phyloP scores from a whole-genome alignment of 2,113 vertebrate genomes.

The Crotalus tigris region DNA sequence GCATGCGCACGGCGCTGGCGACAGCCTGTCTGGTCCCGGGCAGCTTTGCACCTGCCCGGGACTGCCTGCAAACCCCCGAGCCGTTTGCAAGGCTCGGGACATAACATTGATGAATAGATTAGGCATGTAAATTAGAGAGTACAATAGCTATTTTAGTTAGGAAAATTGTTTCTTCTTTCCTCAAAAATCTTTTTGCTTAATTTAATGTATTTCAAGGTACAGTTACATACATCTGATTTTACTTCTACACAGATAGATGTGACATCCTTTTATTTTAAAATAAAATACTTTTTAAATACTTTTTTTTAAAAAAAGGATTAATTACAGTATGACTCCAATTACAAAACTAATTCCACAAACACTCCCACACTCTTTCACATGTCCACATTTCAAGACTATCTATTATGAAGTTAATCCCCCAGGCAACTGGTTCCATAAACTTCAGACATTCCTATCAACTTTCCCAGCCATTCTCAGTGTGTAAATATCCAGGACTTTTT shows the following conservation, averaged over 20 bases:
- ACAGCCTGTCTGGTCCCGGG: no score
- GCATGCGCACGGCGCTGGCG: no score
- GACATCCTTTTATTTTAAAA: neutral
- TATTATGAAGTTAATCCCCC: neutral
- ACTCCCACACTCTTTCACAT: rapidly evolving
- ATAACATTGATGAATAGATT: neutral
- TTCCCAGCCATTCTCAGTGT: neutral
- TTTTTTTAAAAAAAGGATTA: neutral
- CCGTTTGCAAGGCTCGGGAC: no score
- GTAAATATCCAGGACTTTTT: neutral
- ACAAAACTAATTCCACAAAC: neutral
- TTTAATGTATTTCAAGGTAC: neutral
- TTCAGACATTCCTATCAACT: neutral
- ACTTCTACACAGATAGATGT: neutral
- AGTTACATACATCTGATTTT: neutral
- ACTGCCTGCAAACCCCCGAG: no score
- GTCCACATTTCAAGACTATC: neutral
- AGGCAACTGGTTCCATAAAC: neutral
- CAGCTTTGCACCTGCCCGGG: no score
- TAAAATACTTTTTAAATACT: neutral
- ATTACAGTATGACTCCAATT: neutral
- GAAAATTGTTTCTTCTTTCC: neutral
- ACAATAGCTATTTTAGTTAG: neutral
- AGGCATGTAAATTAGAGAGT: neutral
- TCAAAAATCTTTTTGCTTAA: neutral